Base-by-base conservation (phyloP, 2,888 invertebrate genomes). In the Periphyllus acericola region DNA sequence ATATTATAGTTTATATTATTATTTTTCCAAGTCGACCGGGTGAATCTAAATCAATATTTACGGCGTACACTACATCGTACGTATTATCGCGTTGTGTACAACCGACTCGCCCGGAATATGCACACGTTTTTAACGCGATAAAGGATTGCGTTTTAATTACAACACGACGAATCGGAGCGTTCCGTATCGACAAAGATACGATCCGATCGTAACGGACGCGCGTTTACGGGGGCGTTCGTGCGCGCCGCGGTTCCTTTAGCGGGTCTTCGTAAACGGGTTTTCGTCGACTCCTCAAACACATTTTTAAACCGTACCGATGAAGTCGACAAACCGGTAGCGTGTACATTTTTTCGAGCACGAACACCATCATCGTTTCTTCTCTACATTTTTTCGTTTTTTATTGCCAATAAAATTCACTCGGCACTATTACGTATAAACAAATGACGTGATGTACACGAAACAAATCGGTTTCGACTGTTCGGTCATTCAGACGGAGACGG, bases 311-410 rank as follows among this genome's bases (percentile, higher is more conserved):
- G 68, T 6, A 8, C 72, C 34, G 32, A 25, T 14, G 5, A 60
- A 55, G 74, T 36, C 55, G 25, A 83, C 40, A 83, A 83, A 83
- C 83, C 83, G 75, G 83, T 84, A 76, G 83, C 83, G 14, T 66
- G 66, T 40, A 40, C 66, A 82, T 40, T 66, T 25, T 60, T 75
- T 36, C 9, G 76, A 84, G 75, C 74, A 83, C 32, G 75, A 75
- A 76, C 66, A 75, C 21, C 19, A 8, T 72, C 60, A 75, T n/a
- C 25, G 3, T 74, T 55, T 21, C 29, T 60, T 60, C 25, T 60
- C 21, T 6, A 60, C 25, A 4, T 25, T 25, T 60, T 60, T 60
- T 60, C 68, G 29, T 46, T 46, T 83, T 75, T 83, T 75, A 83
- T 60, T 60, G 83, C 6, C 36, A 60, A 60, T 60, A 75, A 74